Percentiles rank a stretch among this genome's conserved stretches.
Conservation (phyloP, 2,797 vertebrate genomes). For the Rhabdophis nuchalis region DNA sequence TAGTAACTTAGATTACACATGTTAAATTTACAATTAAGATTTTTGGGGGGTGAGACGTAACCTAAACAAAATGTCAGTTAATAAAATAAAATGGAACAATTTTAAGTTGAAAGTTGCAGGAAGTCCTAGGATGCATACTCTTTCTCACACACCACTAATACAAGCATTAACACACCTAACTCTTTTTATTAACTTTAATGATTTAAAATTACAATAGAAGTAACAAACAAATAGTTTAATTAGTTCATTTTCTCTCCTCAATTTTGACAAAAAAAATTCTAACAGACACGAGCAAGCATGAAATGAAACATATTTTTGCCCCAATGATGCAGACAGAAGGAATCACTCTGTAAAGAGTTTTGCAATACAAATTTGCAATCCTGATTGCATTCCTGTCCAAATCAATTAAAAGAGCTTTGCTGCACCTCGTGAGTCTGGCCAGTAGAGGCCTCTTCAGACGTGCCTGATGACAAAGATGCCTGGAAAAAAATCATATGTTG, state of each 20-base stretch:
- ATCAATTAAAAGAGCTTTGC: conserved; percentile 51
- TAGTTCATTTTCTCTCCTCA: conserved; percentile 38
- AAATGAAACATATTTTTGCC: conserved; percentile 25
- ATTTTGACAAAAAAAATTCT: conserved; percentile 17
- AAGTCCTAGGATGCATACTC: background rate
- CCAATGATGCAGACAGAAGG: conserved; percentile 18
- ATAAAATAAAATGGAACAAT: conserved; percentile 16
- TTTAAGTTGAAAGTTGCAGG: conserved; percentile 51
- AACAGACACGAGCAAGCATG: background rate
- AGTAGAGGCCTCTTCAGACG: conserved; percentile 98
- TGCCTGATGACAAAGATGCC: conserved; percentile 67
- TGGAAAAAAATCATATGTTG: conserved; percentile 45
- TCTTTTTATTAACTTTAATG: conserved; percentile 48
- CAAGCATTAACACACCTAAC: conserved; percentile 18
- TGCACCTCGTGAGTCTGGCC: conserved; percentile 70
- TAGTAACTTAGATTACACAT: conserved; percentile 41
- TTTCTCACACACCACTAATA: background rate
- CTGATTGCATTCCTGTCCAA: conserved; percentile 27
- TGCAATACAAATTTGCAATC: conserved; percentile 44
- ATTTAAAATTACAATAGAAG: conserved; percentile 57
- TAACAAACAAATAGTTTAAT: background rate
- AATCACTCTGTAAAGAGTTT: conserved; percentile 55
- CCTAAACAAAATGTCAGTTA: background rate
- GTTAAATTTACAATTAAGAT: conserved; percentile 22
- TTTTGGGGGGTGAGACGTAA: conserved; percentile 10